These are phyloP conservation scores for Lasioglossum marginatum DNA, from an alignment of 2,888 invertebrate species.

Conservation along the genomic window DNA sequence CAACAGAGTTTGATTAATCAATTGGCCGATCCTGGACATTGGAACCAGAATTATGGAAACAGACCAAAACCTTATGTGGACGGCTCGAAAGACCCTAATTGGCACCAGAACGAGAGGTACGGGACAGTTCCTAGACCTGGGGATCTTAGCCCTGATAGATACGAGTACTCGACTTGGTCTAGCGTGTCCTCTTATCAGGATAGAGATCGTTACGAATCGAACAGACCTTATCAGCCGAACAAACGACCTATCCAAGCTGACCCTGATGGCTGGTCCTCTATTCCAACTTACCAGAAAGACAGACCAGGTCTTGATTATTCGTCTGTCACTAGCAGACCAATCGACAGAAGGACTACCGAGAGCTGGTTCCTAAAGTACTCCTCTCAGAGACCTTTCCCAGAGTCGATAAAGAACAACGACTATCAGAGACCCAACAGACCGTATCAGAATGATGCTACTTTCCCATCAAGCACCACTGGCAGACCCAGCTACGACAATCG, in stretches of 20 bases:
- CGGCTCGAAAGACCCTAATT: neutral
- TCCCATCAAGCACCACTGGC: neutral
- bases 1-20: conserved; percentile 17
- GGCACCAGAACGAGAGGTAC: neutral
- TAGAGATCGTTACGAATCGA: conserved; percentile 5
- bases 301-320: neutral
- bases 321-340: neutral
- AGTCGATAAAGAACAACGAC: neutral
- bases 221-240: conserved; percentile 39
- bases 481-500: neutral
- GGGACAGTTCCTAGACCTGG: neutral
- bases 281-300: conserved; percentile 32
- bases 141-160: conserved; percentile 4
- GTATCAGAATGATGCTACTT: neutral
- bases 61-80: conserved; percentile 20
- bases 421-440: conserved; percentile 1
- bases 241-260: conserved; percentile 36
- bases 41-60: conserved; percentile 31
- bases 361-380: neutral
- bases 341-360: neutral
- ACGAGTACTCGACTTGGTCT: conserved; percentile 18
- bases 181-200: neutral
- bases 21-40: conserved; percentile 5
- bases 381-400: neutral
- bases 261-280: conserved; percentile 29